A percentile compares a stretch with the other conserved stretches of the same genome.
Evolutionary conservation across 2,888 invertebrate genomes (phyloP).

Genomic region (Adelphocoris suturalis): DNA sequence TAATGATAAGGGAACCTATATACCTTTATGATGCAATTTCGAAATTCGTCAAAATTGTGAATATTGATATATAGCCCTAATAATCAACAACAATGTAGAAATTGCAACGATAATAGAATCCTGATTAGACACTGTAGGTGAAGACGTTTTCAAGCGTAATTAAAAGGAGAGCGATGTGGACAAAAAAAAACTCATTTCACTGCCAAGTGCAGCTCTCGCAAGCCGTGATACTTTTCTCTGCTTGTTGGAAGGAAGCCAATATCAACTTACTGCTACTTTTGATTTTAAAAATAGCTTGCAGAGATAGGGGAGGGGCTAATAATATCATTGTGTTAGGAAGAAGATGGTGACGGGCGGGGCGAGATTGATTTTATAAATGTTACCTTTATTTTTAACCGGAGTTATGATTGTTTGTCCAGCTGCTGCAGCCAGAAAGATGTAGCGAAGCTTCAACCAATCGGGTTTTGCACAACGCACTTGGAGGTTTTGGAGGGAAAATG

Average conservation of each 20-base stretch:
- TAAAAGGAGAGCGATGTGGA: neutral
- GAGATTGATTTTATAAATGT: neutral
- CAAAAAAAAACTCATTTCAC: slow-evolving; percentile 45
- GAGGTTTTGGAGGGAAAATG: too few relatives aligned
- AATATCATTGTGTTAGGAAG: slow-evolving; percentile 51
- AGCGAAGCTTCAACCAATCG: too few relatives aligned
- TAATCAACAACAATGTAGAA: too few relatives aligned
- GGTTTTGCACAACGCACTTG: too few relatives aligned
- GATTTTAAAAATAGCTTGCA: slow-evolving; percentile 62
- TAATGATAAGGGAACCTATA: too few relatives aligned
- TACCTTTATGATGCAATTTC: too few relatives aligned
- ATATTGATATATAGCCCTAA: too few relatives aligned
- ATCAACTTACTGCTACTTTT: slow-evolving; percentile 63
- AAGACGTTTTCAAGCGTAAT: slow-evolving; percentile 12
- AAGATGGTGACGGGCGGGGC: neutral
- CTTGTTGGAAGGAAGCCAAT: slow-evolving; percentile 40
- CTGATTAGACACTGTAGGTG: neutral
- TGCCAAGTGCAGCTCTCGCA: slow-evolving; percentile 58
- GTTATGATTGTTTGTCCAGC: too few relatives aligned
- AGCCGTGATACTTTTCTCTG: slow-evolving; percentile 8
- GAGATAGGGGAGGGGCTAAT: slow-evolving; percentile 47
- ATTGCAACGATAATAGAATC: too few relatives aligned
- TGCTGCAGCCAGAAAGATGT: too few relatives aligned
- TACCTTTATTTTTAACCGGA: too few relatives aligned
- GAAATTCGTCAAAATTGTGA: too few relatives aligned